Evolutionary conservation across 2,888 invertebrate genomes (phyloP).

Genomic region (Himalopsyche tibetana): DNA sequence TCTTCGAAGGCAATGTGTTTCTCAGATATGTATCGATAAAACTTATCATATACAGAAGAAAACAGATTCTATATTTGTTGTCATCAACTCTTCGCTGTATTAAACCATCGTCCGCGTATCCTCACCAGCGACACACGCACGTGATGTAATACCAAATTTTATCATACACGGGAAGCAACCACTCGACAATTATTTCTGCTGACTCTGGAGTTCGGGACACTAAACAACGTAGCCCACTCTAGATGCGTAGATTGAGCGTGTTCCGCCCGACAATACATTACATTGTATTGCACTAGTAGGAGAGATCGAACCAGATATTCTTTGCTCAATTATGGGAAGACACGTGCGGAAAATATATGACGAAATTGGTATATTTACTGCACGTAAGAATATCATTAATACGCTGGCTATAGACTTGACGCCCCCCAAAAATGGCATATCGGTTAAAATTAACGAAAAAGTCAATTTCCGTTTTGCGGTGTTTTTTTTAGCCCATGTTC

Average conservation of each 20-base stretch:
- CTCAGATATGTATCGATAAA: no score
- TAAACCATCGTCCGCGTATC: background rate
- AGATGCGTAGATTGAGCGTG: slow-evolving; percentile 32
- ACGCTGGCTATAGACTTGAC: no score
- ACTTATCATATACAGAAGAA: background rate
- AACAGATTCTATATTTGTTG: background rate
- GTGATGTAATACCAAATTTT: slow-evolving; percentile 10
- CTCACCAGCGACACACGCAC: background rate
- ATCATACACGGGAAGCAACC: slow-evolving; percentile 34
- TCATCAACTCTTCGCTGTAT: background rate
- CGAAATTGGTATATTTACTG: no score
- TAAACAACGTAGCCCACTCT: slow-evolving; percentile 28
- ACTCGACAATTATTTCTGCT: slow-evolving; percentile 38
- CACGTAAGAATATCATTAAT: no score
- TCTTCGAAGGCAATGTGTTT: background rate
- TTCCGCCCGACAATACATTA: background rate
- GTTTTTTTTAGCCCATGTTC: no score
- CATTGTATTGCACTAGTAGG: background rate
- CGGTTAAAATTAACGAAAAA: no score
- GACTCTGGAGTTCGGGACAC: background rate
- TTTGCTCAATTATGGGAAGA: background rate
- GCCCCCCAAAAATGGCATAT: no score
- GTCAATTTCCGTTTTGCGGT: no score
- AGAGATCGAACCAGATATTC: background rate
- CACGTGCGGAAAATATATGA: slow-evolving; percentile 14